Evolutionary conservation across 1,140 invertebrate genomes (phyloP).

Genomic region (Galendromus occidentalis): DNA sequence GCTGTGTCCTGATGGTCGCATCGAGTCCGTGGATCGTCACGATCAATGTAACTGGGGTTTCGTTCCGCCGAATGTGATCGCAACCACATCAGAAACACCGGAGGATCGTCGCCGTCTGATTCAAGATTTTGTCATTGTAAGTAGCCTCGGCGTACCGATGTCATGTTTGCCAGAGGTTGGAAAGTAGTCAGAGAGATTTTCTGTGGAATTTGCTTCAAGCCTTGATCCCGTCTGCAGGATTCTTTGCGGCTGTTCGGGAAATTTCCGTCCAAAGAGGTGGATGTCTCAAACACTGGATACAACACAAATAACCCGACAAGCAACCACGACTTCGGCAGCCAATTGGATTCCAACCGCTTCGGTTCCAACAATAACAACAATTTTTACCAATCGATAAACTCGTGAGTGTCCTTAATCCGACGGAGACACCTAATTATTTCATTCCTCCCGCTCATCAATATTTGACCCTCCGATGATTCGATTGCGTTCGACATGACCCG

Average conservation of each 20-base stretch:
- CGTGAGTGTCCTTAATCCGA: background rate
- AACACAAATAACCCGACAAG: slow-evolving; percentile 7
- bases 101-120: slow-evolving; percentile 37
- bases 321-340: background rate
- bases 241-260: slow-evolving; percentile 29
- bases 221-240: slow-evolving; percentile 24
- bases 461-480: too few relatives aligned
- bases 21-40: slow-evolving; percentile 35
- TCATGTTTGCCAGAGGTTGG: background rate
- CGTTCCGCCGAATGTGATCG: slow-evolving; percentile 64
- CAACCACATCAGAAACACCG: slow-evolving; percentile 55
- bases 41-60: slow-evolving; percentile 35
- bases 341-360: background rate
- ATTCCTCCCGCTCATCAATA: too few relatives aligned
- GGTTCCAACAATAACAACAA: background rate
- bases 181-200: background rate
- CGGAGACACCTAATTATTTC: background rate
- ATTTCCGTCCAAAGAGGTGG: background rate
- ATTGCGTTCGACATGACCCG: too few relatives aligned
- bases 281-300: slow-evolving; percentile 6
- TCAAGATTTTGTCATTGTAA: slow-evolving; percentile 28
- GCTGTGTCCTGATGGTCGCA: slow-evolving; percentile 59
- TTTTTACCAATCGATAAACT: background rate
- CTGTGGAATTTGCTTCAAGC: background rate
- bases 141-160: background rate